Evolutionary conservation across 2,113 vertebrate genomes (phyloP), one percentile per base, ranked within the genome.

Genomic region (Archilochus colubris): DNA sequence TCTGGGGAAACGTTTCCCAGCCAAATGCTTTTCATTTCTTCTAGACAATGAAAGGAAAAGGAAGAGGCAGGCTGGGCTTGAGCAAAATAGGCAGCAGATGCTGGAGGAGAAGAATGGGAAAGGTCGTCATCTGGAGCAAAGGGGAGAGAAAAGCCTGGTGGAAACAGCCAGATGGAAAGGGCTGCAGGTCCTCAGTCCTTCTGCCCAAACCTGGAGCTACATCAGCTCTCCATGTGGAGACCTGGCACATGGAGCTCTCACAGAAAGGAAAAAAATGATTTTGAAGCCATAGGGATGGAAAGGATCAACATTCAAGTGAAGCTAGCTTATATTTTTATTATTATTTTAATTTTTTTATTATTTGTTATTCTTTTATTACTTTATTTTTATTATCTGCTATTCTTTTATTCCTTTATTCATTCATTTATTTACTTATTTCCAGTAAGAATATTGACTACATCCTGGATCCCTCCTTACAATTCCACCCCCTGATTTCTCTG

Each of bases 31-130:
- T 55, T 30, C 14, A 66, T 92, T 77, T 59, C 85, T 95, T 75
- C 31, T 89, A 93, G 88, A 98, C 97, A 98, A 98, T 97, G 70
- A 83, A 78, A 93, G 96, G 96, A 97, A 98, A 95, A 95, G 97
- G 97, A 98, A 97, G 85, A 93, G 79, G 68, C 51, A 93, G 70
- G 50, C 70, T 88, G 58, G n/a, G 48, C 61, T 86, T 85, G 68
- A 81, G 72, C 82, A 95, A 96, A 97, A 97, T 92, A 97, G 80
- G 84, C 84, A 95, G 70, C 86, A 67, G 67, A 93, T 89, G 69
- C 69, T 80, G 91, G 64, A 89, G 82, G 73, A 83, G 50, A 80
- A 91, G 85, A 95, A 89, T 62, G 64, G 57, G 38, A 82, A 80
- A 89, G 51, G 61, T 91, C 82, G 84, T 94, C 66, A 53, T 22